Evolutionary conservation across 2,113 vertebrate species (phyloP), one percentile per base, ranked within the genome.

Genomic region (Herpetotheres cachinnans): DNA sequence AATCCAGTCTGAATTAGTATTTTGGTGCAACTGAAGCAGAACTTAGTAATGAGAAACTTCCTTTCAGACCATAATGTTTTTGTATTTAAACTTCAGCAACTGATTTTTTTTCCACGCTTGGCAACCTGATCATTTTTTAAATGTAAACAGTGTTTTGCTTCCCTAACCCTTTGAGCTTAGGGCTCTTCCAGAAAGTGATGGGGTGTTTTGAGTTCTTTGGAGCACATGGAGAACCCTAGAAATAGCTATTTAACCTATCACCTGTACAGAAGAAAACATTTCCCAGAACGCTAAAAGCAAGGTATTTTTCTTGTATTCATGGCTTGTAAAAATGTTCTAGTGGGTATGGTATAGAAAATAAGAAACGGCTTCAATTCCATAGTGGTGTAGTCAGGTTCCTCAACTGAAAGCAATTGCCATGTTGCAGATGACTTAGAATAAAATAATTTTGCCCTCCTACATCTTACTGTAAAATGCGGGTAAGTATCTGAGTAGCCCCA

Each of bases 361-460:
- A 52, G 38, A n/a, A 17, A 30, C 16, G 36, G 21, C 26, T 82
- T 29, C 1, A 30, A 9, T 54, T 65, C 54, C 27, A 7, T 4
- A 7, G 8, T 2, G 0, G 4, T 9, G 25, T 5, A 42, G 50
- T 46, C 10, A 8, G 4, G n/a, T 50, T 86, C 25, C 50, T 76
- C 47, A 29, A 32, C 17, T 1, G 4, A 59, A 86, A 90, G 24
- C 79, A 36, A 26, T 9, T 10, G 34, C 50, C 27, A 17, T 24
- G 17, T 42, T 59, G 55, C 6, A 9, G 66, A 12, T 34, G 65
- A 49, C 30, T 34, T 47, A 4, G 29, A 54, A 44, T 15, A 40
- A 70, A 87, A 54, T 11, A 1, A 9, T 15, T 87, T 74, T 89
- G 1, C 20, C 34, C 14, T 79, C 25, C n/a, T 71, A 6, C 52